Evolutionary conservation across 2,113 vertebrate species (phyloP).

Genomic region (Elaphurus davidianus): DNA sequence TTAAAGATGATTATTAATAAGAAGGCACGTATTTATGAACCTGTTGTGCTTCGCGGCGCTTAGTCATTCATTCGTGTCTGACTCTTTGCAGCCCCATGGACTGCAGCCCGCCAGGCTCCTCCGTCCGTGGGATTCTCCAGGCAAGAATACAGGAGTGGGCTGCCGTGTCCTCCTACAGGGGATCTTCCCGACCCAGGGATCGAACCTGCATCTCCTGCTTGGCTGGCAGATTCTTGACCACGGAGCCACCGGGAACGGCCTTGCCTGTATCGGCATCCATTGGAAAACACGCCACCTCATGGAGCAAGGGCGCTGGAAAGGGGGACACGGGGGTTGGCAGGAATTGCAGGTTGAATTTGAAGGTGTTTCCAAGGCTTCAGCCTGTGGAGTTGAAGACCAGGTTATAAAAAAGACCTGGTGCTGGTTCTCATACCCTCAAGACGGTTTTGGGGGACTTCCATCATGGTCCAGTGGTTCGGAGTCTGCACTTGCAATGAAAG

Average conservation of each 20-base stretch:
- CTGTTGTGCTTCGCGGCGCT: accelerated
- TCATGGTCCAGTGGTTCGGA: accelerated
- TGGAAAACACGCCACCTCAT: accelerated
- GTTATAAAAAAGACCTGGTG: too few relatives aligned
- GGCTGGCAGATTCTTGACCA: not conserved
- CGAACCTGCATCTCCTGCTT: not conserved
- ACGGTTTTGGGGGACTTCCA: not conserved
- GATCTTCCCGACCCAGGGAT: not conserved
- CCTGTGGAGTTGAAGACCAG: not conserved
- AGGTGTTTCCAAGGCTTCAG: not conserved
- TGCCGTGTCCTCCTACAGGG: not conserved
- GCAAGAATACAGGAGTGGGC: not conserved
- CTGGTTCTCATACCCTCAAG: not conserved
- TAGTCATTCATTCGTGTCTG: accelerated
- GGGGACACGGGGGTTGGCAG: not conserved
- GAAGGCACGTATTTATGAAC: not conserved
- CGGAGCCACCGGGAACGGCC: not conserved
- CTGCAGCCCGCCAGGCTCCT: not conserved
- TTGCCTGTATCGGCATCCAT: not conserved
- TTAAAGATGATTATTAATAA: not conserved
- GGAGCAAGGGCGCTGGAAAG: accelerated
- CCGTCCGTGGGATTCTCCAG: not conserved
- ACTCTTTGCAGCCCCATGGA: not conserved
- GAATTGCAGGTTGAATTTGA: not conserved
- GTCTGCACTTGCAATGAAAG: accelerated